Evolutionary conservation across 2,888 invertebrate genomes (phyloP).

Genomic region (Cheilosia vulpina): DNA sequence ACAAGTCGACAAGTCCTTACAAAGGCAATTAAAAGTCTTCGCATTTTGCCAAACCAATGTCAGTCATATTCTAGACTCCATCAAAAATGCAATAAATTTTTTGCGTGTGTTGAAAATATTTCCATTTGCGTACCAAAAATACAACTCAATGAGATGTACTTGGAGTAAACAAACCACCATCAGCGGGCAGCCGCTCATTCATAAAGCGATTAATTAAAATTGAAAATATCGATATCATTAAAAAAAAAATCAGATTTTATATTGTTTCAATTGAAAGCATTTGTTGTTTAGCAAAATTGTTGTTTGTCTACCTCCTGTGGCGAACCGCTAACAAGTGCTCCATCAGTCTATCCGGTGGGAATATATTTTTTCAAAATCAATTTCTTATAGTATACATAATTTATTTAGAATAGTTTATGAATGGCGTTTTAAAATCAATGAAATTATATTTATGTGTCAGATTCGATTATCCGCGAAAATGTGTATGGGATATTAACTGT

Average conservation of each 20-base stretch:
- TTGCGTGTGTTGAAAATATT: not conserved
- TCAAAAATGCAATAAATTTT: not conserved
- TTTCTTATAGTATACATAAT: conserved; percentile 4
- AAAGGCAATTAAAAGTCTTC: not conserved
- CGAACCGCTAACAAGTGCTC: not conserved
- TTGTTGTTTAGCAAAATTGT: conserved; percentile 19
- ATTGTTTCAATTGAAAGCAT: conserved; percentile 21
- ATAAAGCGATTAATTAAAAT: conserved; percentile 20
- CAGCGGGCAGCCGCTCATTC: too few species aligned
- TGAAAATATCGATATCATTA: conserved; percentile 23
- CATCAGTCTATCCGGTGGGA: conserved; percentile 19
- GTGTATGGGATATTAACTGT: not conserved
- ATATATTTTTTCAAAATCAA: not conserved
- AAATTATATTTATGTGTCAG: conserved; percentile 56
- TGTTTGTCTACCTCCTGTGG: conserved; percentile 27
- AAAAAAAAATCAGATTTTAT: conserved; percentile 8
- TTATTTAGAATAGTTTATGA: conserved; percentile 41
- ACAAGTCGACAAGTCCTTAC: not conserved
- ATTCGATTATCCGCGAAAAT: conserved; percentile 19
- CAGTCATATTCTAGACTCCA: not conserved
- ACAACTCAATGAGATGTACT: not conserved
- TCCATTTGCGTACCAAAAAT: not conserved
- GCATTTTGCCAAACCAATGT: not conserved
- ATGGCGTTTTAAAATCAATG: conserved; percentile 24
- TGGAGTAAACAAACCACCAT: too few species aligned